Evolutionary conservation across 64 coral and sea anemone genomes (phyloP).

Genomic region (Stichodactyla helianthus): DNA sequence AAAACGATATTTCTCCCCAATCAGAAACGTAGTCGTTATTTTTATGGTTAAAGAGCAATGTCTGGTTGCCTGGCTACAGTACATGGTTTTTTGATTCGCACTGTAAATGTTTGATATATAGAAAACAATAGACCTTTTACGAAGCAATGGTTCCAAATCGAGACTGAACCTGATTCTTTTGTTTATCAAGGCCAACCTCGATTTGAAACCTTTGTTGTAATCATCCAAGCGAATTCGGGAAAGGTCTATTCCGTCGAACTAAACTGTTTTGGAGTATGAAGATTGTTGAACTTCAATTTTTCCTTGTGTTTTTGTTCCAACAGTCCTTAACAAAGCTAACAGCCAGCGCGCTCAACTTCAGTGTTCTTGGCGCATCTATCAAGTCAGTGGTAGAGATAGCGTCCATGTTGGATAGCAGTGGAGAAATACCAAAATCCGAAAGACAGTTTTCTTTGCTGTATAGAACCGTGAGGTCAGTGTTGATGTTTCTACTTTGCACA

Average conservation of each 20-base stretch:
- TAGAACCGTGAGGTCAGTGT: slow-evolving; percentile 31
- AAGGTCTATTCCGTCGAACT: too few species aligned
- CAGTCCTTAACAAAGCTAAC: slow-evolving; percentile 79
- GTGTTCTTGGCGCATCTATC: slow-evolving; percentile 65
- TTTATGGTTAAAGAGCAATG: too few species aligned
- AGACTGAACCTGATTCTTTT: too few species aligned
- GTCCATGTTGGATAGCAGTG: slow-evolving; percentile 32
- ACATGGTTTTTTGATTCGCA: too few species aligned
- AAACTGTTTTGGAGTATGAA: too few species aligned
- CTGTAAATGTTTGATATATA: not conserved
- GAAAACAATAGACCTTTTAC: not conserved
- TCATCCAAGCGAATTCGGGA: too few species aligned
- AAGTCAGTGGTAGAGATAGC: slow-evolving; percentile 73
- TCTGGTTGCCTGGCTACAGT: too few species aligned
- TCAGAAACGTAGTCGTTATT: too few species aligned
- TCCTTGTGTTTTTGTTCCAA: not conserved
- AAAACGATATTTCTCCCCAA: too few species aligned
- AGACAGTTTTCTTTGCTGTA: slow-evolving; percentile 45
- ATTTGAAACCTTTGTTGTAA: too few species aligned
- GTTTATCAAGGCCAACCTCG: too few species aligned
- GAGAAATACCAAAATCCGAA: slow-evolving; percentile 14
- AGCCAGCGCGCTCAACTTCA: slow-evolving; percentile 70
- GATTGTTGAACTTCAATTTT: not conserved
- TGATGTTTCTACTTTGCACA: not conserved
- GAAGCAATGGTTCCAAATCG: too few species aligned